Percentiles rank a stretch among this genome's conserved stretches.
phyloP scores from a whole-genome alignment of 2,888 invertebrate species.

The Cantharis rufa region DNA sequence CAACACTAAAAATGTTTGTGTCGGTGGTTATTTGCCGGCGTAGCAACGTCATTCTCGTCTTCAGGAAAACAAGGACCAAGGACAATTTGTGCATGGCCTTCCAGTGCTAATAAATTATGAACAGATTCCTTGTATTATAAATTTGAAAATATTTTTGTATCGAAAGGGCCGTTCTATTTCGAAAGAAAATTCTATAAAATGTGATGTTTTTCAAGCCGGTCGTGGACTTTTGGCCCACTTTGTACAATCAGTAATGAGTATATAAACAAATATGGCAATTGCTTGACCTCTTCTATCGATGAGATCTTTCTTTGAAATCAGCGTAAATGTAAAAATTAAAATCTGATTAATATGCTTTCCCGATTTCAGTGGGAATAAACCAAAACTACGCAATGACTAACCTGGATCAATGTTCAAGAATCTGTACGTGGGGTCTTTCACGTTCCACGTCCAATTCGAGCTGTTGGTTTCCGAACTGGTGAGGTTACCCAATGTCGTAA shows the following conservation, averaged over 20 bases:
- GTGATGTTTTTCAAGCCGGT: no score
- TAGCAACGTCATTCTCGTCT: no score
- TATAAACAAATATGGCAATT: background rate
- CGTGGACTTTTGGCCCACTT: background rate
- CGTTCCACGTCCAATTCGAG: constrained; percentile 3
- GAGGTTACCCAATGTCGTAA: background rate
- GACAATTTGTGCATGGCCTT: no score
- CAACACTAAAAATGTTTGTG: no score
- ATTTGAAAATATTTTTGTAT: no score
- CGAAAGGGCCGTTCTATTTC: no score
- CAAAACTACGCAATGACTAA: constrained; percentile 6
- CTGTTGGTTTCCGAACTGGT: background rate
- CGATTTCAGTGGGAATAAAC: background rate
- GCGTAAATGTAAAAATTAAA: background rate
- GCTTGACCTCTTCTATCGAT: background rate
- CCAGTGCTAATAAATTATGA: no score
- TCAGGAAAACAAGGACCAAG: no score
- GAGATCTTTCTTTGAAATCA: background rate
- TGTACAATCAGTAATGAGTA: background rate
- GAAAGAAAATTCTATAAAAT: no score
- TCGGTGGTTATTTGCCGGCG: no score
- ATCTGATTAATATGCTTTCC: background rate
- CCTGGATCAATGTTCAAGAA: constrained; percentile 20
- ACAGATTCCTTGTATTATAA: no score
- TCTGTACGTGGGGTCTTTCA: constrained; percentile 10